Evolutionary conservation across 2,888 invertebrate species (phyloP).

Genomic region (Lithophane leautieri): DNA sequence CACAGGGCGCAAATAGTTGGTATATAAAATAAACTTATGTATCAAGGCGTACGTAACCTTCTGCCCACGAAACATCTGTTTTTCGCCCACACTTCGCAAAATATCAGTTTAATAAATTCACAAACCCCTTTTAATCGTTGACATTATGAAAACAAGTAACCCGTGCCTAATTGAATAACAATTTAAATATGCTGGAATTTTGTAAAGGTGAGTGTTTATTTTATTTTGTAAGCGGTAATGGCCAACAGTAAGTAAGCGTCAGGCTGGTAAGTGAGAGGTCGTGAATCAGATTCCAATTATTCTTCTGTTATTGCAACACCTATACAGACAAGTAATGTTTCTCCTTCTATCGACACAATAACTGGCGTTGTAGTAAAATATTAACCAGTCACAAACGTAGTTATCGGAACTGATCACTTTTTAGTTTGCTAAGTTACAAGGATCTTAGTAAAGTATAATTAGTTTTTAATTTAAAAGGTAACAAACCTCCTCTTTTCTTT

Average conservation of each 20-base stretch:
- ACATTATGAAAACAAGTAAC: constrained; percentile 43
- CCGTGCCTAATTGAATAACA: constrained; percentile 6
- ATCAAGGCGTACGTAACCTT: constrained; percentile 2
- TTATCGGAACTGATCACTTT: background rate
- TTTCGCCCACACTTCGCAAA: constrained; percentile 18
- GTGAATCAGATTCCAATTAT: background rate
- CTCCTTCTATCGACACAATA: background rate
- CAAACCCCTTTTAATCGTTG: constrained; percentile 36
- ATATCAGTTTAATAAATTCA: constrained; percentile 29
- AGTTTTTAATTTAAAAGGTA: no score
- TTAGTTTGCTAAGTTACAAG: background rate
- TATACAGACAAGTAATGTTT: background rate
- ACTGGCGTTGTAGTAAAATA: background rate
- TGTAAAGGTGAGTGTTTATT: background rate
- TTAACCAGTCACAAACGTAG: background rate
- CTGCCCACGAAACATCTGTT: constrained; percentile 41
- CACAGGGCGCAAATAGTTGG: background rate
- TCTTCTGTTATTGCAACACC: background rate
- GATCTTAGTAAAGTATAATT: background rate
- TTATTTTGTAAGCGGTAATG: background rate
- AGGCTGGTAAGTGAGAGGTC: background rate
- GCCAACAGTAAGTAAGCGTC: background rate
- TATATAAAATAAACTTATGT: constrained; percentile 12
- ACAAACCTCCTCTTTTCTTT: no score
- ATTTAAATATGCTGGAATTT: background rate